Base-by-base conservation (phyloP, 2,797 vertebrate genomes). In the Sitta carolinensis region DNA sequence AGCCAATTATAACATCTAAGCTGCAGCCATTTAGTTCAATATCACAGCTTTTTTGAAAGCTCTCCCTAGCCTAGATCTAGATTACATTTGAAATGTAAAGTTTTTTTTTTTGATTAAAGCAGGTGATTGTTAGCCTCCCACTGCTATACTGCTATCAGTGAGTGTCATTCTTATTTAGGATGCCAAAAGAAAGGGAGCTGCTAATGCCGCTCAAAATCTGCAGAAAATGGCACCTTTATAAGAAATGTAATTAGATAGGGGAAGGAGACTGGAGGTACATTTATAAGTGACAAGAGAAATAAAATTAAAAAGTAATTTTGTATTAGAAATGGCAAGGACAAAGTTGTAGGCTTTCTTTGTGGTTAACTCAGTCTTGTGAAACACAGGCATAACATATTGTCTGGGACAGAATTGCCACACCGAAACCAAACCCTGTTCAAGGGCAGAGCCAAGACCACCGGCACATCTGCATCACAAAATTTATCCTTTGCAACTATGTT, bases 11-110 rank as follows among this genome's bases (percentile, higher is more conserved):
- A 83, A 45, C 50, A 70, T 50, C 57, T 72, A 80, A 84, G 29
- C 47, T 73, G 54, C 47, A 84, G 43, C 20, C 63, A 48, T 66
- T 86, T 89, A 83, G 45, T 61, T 77, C 63, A 78, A 29, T 63
- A 80, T 18, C 38, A 48, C 34, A 82, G 34, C 27, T 89, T 95
- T 95, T 93, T 38, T 72, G 63, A 94, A 93, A 85, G 34, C 50
- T 80, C 26, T 84, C 50, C 51, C 51, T 47, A 75, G 51, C 36
- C 68, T 64, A 70, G 57, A 57, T 81, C 61, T 92, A 95, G 94
- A 95, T 96, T 96, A 80, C 89, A 96, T 96, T 95, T 95, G 86
- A 97, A 97, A 97, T 95, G 82, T 95, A 93, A 96, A 94, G 77
- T 64, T 94, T 94, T 36, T 94, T 36, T 36, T 45, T 95, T 81